Evolutionary conservation across 2,797 vertebrate genomes (phyloP).

Genomic region (Hoplostethus mediterraneus): DNA sequence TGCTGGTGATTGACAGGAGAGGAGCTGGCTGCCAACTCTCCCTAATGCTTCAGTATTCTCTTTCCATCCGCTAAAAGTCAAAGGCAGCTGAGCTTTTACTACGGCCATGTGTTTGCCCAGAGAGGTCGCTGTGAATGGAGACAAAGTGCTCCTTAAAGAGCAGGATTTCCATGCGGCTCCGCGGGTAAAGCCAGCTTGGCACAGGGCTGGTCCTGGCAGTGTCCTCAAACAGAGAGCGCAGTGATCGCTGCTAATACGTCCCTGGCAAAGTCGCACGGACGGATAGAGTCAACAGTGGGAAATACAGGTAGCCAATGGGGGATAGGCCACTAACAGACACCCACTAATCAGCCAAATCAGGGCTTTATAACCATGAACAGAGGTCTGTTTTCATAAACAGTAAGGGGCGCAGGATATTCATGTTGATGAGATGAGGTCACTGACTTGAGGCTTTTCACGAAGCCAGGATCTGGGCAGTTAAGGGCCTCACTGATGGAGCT

Average conservation of each 20-base stretch:
- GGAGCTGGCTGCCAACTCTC: conserved; percentile 71
- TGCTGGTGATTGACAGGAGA: conserved; percentile 75
- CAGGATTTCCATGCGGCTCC: conserved; percentile 66
- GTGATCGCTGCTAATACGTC: conserved; percentile 67
- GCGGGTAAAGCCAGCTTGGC: conserved; percentile 66
- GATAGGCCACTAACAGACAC: conserved; percentile 53
- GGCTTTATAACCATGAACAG: conserved; percentile 63
- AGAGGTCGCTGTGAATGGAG: conserved; percentile 69
- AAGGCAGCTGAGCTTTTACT: conserved; percentile 69
- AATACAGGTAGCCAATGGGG: conserved; percentile 69
- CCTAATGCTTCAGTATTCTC: conserved; percentile 72
- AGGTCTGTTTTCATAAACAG: conserved; percentile 61
- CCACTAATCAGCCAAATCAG: conserved; percentile 71
- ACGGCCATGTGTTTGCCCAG: conserved; percentile 70
- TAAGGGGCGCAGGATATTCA: conserved; percentile 42
- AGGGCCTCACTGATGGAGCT: conserved; percentile 41
- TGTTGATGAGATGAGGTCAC: conserved; percentile 72
- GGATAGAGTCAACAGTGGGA: conserved; percentile 67
- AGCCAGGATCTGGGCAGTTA: conserved; percentile 52
- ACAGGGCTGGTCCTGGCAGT: conserved; percentile 59
- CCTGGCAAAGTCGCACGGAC: conserved; percentile 56
- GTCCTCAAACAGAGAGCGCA: conserved; percentile 70
- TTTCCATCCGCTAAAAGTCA: conserved; percentile 70
- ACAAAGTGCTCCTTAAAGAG: conserved; percentile 77
- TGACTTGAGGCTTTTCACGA: conserved; percentile 47